Evolutionary conservation across 2,113 vertebrate genomes (phyloP), one percentile per base, ranked within the genome.

Genomic region (Takifugu flavidus): DNA sequence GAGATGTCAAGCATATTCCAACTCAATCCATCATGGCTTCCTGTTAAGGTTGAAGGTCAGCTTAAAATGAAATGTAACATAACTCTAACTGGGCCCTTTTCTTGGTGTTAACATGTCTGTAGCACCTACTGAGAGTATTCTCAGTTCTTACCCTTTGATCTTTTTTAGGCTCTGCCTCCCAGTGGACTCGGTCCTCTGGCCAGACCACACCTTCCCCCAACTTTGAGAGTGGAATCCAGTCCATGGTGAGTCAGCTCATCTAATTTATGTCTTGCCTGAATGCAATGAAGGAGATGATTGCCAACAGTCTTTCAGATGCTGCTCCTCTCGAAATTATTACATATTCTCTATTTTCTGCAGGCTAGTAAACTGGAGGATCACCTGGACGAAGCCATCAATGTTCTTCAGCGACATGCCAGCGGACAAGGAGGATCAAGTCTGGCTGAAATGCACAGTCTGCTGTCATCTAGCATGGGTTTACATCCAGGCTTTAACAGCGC

Each of bases 341-440:
- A 42, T 15, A 66, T 58, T 39, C 5, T 62, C 62, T 54, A 2
- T 14, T 26, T 11, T 56, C 27, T 69, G 25, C 61, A 89, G 87
- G 92, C 94, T 87, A 96, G 74, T 89, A 98, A 98, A 85, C 88
- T 98, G 92, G 95, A 96, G 75, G 97, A 99, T 82, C 94, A 90
- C 62, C 89, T 99, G 87, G 97, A 98, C 0, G 97, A 99, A 87
- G 97, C 96, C 57, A 94, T 99, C 84, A 93, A 95, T 0, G 97
- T 98, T 72, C 90, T 99, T 72, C 90, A 95, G 68, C 95, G 91
- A 72, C 95, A 99, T 0, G 96, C 95, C 0, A 94, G 95, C 49
- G 95, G 94, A 54, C 88, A 94, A 25, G 82, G 84, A 27, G 86
- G 80, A 61, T 5, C 89, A 70, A 87, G 88, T 59, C 86, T 93